These are phyloP conservation scores for Andrena hattorfiana DNA, from an alignment of 2,888 invertebrate species.

Conservation along the genomic window DNA sequence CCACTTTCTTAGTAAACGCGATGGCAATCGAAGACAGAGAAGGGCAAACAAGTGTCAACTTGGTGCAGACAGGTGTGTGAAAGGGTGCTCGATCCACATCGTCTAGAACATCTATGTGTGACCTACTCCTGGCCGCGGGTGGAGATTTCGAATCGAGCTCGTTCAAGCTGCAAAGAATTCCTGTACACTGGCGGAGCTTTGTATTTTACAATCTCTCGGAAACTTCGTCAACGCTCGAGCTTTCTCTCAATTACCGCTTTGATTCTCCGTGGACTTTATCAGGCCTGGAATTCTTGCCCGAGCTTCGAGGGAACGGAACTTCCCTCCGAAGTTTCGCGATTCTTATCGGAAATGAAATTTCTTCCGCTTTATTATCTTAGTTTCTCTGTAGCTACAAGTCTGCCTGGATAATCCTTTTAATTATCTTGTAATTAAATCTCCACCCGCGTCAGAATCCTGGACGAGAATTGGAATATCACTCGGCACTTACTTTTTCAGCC, in stretches of 20 bases:
- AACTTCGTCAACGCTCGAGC: not conserved
- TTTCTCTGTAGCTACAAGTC: not conserved
- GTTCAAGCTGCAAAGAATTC: not conserved
- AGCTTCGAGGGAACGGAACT: not conserved
- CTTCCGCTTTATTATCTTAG: not conserved
- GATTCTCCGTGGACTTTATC: not conserved
- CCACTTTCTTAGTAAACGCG: slow-evolving; percentile 67
- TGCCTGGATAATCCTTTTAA: not conserved
- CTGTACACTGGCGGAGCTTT: not conserved
- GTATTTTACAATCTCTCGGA: not conserved
- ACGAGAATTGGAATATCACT: not conserved
- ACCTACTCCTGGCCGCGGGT: slow-evolving; percentile 58
- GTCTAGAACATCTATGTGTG: slow-evolving; percentile 83
- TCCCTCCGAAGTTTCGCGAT: not conserved
- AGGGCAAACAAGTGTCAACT: slow-evolving; percentile 75
- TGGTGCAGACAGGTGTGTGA: slow-evolving; percentile 83
- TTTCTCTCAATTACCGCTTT: not conserved
- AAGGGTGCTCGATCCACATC: slow-evolving; percentile 84
- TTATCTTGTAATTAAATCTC: slow-evolving; percentile 37
- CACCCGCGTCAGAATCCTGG: slow-evolving; percentile 43
- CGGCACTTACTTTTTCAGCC: slow-evolving; percentile 90
- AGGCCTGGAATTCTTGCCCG: not conserved
- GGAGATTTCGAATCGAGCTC: slow-evolving; percentile 38
- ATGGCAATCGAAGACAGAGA: slow-evolving; percentile 70
- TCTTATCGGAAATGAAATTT: not conserved